These are phyloP conservation scores for Bucorvus abyssinicus DNA, from an alignment of 2,797 vertebrate species.

Conservation along the genomic window DNA sequence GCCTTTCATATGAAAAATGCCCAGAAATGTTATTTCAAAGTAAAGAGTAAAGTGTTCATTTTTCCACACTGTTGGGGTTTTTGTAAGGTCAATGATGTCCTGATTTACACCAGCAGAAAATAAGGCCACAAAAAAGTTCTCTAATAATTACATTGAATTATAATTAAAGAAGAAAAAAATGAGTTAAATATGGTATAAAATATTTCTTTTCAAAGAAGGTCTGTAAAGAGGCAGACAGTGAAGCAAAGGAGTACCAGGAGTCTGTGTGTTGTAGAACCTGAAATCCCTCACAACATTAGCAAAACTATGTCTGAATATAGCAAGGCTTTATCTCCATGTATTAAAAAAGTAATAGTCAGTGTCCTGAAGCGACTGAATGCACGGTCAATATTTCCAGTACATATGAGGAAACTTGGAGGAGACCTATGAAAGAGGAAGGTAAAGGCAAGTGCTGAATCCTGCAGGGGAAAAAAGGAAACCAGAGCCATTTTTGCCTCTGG, in stretches of 20 bases:
- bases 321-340: neutral
- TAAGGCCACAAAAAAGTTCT: fast-evolving
- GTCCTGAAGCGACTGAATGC: neutral
- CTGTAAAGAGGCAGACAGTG: neutral
- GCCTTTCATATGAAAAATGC: neutral
- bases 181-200: neutral
- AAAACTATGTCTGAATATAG: neutral
- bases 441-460: neutral
- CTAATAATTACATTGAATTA: neutral
- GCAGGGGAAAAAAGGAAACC: neutral
- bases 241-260: neutral
- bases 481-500: neutral
- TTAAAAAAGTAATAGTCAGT: neutral
- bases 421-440: neutral
- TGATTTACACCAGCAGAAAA: neutral
- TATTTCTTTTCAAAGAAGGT: neutral
- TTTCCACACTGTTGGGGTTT: neutral
- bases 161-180: neutral
- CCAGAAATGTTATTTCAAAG: neutral
- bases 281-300: neutral
- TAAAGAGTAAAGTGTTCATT: neutral
- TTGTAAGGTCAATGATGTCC: neutral
- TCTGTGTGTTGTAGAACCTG: neutral
- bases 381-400: neutral
- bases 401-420: neutral